Conservation (phyloP, 2,888 invertebrate genomes). For the Andrena dorsata region DNA sequence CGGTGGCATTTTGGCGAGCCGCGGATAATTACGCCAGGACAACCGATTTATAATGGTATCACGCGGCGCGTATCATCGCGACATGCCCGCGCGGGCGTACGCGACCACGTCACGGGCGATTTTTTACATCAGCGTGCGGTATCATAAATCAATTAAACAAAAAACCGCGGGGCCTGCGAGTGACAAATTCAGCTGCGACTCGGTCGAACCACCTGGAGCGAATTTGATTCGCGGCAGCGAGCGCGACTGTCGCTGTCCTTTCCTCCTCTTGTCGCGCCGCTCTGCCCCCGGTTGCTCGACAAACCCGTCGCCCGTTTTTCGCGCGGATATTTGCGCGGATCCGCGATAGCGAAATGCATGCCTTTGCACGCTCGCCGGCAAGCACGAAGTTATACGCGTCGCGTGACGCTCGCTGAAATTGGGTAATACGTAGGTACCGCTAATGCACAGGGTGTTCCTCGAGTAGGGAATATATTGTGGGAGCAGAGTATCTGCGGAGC, state of each 20-base stretch:
- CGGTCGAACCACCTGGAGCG: constrained; percentile 56
- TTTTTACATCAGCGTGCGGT: constrained; percentile 59
- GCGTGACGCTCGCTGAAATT: not conserved
- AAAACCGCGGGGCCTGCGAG: constrained; percentile 58
- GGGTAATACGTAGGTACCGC: not conserved
- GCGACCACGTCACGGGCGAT: constrained; percentile 48
- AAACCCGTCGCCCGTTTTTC: not conserved
- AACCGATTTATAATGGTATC: constrained; percentile 46
- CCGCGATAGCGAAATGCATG: not conserved
- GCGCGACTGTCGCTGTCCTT: constrained; percentile 35
- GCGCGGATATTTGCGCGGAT: constrained; percentile 25
- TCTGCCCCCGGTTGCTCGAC: constrained; percentile 9
- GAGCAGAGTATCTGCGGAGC: not conserved
- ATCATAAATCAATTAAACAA: constrained; percentile 68
- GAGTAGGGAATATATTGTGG: not conserved
- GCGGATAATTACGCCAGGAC: constrained; percentile 20
- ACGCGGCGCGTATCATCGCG: constrained; percentile 31
- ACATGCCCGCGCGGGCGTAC: constrained; percentile 7
- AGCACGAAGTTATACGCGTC: not conserved
- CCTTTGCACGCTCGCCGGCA: not conserved
- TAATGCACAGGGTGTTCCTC: not conserved
- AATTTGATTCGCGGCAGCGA: constrained; percentile 53
- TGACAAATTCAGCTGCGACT: constrained; percentile 67
- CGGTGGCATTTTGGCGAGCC: not conserved
- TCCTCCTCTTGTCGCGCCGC: constrained; percentile 33